Base-by-base conservation (phyloP, 2,797 vertebrate species). In the Hippopotamyrus pictus region DNA sequence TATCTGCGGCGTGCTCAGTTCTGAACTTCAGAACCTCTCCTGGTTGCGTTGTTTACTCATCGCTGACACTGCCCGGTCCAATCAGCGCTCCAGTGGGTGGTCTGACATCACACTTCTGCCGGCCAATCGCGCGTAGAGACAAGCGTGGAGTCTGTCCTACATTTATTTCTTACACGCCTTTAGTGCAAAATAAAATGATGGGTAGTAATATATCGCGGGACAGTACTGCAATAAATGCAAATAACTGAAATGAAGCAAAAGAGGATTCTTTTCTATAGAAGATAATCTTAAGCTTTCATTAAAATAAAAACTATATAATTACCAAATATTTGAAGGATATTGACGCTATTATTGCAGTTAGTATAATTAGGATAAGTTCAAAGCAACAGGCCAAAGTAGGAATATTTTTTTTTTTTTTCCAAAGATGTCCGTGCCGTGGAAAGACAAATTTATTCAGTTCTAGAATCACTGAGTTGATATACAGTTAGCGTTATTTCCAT, bases 41-140 rank as follows among this genome's bases (percentile, higher is more conserved):
- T 94, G 94, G 94, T 95, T 76, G 95, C 95, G 95, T 95, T 95
- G 94, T 96, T 94, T 94, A 94, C 95, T 93, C 93, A 93, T 62
- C 93, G 59, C 88, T 88, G 91, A 93, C 93, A 91, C 90, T 53
- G 93, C 94, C 92, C 96, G 92, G 94, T 93, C 95, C 96, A 96
- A 96, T 96, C 95, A 93, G 92, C 89, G 91, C 89, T 90, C 87
- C 89, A 92, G 82, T 93, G 93, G 93, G 91, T 90, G 91, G 91
- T 94, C 89, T 94, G 95, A 96, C 96, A 93, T 96, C 93, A 93
- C 91, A 44, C 29, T 29, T 84, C 33, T 53, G 33, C 41, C 91
- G 92, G 93, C 97, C 98, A 98, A 98, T 98, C 93, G 93, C 92
- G 57, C 19, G n/a, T 50, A 14, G 41, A 91, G 88, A 44, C 84